phyloP scores from a whole-genome alignment of 2,797 vertebrate genomes.

The Phaenicophaeus curvirostris region DNA sequence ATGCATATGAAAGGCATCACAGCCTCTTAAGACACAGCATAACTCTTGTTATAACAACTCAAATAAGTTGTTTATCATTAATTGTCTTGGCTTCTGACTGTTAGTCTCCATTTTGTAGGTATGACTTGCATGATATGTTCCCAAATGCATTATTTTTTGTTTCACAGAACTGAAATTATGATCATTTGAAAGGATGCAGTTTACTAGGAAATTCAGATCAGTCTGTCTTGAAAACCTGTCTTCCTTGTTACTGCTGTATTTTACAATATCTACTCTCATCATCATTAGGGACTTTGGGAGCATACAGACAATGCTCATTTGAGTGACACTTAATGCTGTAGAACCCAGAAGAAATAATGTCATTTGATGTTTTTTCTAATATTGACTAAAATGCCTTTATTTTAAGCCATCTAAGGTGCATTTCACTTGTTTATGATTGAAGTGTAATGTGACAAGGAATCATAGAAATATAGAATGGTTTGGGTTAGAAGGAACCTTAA shows the following conservation, averaged over 20 bases:
- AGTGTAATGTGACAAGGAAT: not conserved
- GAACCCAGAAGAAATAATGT: not conserved
- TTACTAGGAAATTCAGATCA: not conserved
- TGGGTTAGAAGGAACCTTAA: too few species aligned
- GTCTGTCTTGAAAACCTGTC: not conserved
- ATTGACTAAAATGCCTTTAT: not conserved
- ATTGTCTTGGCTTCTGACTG: not conserved
- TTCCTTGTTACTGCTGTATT: not conserved
- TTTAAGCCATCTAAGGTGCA: not conserved
- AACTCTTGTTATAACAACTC: too few species aligned
- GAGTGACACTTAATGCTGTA: not conserved
- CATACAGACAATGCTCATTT: not conserved
- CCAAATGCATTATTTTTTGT: not conserved
- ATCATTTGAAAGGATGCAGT: not conserved
- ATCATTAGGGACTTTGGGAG: not conserved
- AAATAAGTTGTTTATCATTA: not conserved
- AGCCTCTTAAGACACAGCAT: not conserved
- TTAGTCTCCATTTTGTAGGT: not conserved
- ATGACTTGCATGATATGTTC: not conserved
- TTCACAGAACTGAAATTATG: not conserved
- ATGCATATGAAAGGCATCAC: not conserved
- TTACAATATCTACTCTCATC: not conserved
- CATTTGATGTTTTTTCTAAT: not conserved
- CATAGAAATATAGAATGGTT: too few species aligned
- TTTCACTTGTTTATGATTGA: not conserved